A percentile compares a stretch with the other conserved stretches of the same genome.
These are phyloP conservation scores for Morpho deidamia DNA, from an alignment of 2,888 invertebrate species.

Conservation along the genomic window DNA sequence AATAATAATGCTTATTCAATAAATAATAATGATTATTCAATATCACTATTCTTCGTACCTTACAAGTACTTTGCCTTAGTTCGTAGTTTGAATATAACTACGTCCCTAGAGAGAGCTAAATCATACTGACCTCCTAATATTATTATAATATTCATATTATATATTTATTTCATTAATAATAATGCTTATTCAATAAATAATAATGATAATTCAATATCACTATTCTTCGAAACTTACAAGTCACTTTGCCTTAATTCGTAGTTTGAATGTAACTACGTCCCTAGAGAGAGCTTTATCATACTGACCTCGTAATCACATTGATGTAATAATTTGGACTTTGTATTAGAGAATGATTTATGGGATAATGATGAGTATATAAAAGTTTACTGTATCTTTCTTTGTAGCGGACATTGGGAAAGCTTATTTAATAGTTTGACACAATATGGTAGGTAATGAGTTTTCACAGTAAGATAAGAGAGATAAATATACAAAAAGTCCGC, in stretches of 20 bases:
- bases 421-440: background rate
- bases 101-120: background rate
- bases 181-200: no score
- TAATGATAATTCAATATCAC: no score
- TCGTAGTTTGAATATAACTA: background rate
- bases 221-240: no score
- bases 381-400: background rate
- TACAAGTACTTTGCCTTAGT: background rate
- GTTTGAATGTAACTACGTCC: background rate
- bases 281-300: background rate
- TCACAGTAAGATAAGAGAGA: no score
- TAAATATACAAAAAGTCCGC: no score
- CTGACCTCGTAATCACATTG: constrained; percentile 7
- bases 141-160: no score
- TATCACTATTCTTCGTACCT: no score
- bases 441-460: no score
- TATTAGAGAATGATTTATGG: background rate
- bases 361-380: background rate
- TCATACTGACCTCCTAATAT: constrained; percentile 6
- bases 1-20: no score
- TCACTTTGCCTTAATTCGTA: background rate
- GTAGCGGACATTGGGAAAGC: no score
- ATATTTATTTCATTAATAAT: no score
- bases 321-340: background rate
- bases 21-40: no score